Percentiles rank a stretch among this genome's conserved stretches.
Evolutionary conservation across 2,113 vertebrate genomes (phyloP).

Genomic region (Ellobius talpinus): DNA sequence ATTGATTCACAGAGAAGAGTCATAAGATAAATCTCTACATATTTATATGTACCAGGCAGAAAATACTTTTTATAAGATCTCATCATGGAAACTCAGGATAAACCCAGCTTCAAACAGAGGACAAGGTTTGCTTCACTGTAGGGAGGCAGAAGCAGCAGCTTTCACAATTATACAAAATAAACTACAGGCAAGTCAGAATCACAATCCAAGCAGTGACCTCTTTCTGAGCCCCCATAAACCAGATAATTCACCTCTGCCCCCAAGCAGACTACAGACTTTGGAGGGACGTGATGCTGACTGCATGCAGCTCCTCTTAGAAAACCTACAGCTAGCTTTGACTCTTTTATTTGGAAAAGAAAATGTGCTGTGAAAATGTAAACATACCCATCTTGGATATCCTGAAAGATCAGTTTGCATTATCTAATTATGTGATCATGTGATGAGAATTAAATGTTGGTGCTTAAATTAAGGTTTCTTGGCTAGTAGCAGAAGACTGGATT

Average conservation of each 20-base stretch:
- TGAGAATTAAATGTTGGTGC: constrained; percentile 38
- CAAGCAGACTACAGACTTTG: constrained; percentile 52
- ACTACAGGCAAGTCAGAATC: constrained; percentile 77
- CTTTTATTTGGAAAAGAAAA: constrained; percentile 29
- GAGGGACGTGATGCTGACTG: neutral
- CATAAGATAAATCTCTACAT: constrained; percentile 49
- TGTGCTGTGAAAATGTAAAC: constrained; percentile 49
- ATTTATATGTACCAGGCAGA: constrained; percentile 66
- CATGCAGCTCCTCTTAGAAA: constrained; percentile 66
- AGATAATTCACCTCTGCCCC: constrained; percentile 81
- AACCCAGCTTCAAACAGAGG: constrained; percentile 80
- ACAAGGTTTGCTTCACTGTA: constrained; percentile 75
- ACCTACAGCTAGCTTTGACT: neutral
- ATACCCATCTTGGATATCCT: constrained; percentile 7
- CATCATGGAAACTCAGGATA: constrained; percentile 71
- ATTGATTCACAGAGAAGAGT: constrained; percentile 37
- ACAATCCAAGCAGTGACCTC: constrained; percentile 80
- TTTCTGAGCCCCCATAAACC: constrained; percentile 79
- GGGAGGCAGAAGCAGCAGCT: constrained; percentile 73
- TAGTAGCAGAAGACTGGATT: neutral
- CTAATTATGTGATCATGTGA: neutral
- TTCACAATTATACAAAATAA: constrained; percentile 82
- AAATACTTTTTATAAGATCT: constrained; percentile 73
- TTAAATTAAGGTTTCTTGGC: neutral
- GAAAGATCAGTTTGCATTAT: constrained; percentile 53